phyloP scores from a whole-genome alignment of 2,113 vertebrate species.

The Microtus oregoni region DNA sequence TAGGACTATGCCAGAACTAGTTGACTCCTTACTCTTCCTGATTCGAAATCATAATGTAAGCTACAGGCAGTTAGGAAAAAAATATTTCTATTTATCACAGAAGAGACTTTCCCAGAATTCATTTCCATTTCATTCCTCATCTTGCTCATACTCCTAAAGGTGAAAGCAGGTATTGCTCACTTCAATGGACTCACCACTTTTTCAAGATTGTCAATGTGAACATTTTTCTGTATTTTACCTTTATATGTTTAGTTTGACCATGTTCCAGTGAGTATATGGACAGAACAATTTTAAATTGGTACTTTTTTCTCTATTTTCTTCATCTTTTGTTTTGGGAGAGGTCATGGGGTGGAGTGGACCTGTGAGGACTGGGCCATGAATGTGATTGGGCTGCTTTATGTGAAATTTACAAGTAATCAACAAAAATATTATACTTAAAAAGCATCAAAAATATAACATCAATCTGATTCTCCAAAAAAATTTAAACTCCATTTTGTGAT shows the following conservation, averaged over 20 bases:
- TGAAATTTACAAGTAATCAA: too few species aligned
- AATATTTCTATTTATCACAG: not conserved
- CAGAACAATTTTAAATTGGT: too few species aligned
- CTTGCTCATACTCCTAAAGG: not conserved
- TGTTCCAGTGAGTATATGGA: too few species aligned
- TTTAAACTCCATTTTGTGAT: not conserved
- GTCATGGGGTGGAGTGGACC: too few species aligned
- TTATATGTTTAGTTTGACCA: not conserved
- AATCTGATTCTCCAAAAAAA: not conserved
- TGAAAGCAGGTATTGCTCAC: not conserved
- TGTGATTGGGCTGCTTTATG: too few species aligned
- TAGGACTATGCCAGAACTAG: not conserved
- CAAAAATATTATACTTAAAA: too few species aligned
- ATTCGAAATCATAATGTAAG: not conserved
- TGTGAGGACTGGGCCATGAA: too few species aligned
- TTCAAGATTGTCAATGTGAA: not conserved
- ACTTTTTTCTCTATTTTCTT: too few species aligned
- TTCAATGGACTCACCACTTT: not conserved
- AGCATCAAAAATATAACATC: too few species aligned
- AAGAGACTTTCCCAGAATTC: not conserved
- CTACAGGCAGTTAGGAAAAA: not conserved
- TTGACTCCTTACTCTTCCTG: not conserved
- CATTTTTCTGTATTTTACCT: not conserved
- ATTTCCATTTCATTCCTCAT: not conserved
- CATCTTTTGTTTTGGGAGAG: too few species aligned